phyloP scores from a whole-genome alignment of 1,140 invertebrate genomes.

The Piezodorus guildinii region DNA sequence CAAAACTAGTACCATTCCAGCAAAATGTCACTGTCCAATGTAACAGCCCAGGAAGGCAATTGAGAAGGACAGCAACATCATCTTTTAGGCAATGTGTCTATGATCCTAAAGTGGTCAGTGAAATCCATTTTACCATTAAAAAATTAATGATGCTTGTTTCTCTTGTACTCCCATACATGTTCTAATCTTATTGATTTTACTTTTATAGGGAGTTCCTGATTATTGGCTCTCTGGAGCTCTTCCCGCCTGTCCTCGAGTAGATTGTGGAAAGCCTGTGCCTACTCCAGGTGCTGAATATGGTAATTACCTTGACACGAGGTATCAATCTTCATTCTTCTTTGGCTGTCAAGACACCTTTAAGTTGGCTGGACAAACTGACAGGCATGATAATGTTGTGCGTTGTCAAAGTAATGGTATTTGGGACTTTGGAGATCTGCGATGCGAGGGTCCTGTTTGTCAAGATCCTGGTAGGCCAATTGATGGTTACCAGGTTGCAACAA shows the following conservation, averaged over 20 bases:
- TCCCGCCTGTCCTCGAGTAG: constrained; percentile 73
- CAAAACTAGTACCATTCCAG: constrained; percentile 72
- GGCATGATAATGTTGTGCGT: constrained; percentile 81
- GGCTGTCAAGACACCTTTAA: constrained; percentile 94
- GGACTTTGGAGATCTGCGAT: constrained; percentile 93
- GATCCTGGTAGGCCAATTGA: constrained; percentile 89
- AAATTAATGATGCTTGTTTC: not conserved
- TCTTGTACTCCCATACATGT: not conserved
- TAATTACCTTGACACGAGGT: constrained; percentile 73
- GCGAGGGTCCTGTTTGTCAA: constrained; percentile 89
- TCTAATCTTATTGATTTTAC: not conserved
- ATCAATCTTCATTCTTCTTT: constrained; percentile 88
- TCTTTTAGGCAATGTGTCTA: constrained; percentile 88
- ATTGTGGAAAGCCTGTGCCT: constrained; percentile 75
- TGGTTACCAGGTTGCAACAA: constrained; percentile 75
- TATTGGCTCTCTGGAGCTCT: constrained; percentile 83
- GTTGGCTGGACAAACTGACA: constrained; percentile 79
- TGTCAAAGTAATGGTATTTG: constrained; percentile 87
- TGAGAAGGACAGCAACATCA: constrained; percentile 67
- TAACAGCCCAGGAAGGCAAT: constrained; percentile 56
- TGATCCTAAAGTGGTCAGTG: constrained; percentile 69
- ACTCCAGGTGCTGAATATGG: constrained; percentile 89
- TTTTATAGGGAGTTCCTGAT: constrained; percentile 59
- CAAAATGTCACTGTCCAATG: constrained; percentile 82
- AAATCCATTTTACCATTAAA: not conserved